Evolutionary conservation across 2,888 invertebrate species (phyloP).

Genomic region (Euplexia lucipara): DNA sequence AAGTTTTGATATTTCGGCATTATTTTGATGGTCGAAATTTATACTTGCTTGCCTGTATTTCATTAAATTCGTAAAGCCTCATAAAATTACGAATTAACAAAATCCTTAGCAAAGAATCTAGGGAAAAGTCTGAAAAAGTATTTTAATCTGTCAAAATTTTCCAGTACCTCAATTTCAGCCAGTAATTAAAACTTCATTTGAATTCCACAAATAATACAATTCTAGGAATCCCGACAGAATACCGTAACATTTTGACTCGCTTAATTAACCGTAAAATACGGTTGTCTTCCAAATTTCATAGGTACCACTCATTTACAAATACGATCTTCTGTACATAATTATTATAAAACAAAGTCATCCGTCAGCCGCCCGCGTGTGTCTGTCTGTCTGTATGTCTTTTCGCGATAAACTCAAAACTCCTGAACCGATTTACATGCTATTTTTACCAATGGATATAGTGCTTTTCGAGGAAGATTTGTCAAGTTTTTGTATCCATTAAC

Average conservation of each 20-base stretch:
- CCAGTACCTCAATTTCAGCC: not conserved
- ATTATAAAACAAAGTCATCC: too few relatives aligned
- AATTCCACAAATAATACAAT: conserved; percentile 41
- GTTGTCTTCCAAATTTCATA: conserved; percentile 25
- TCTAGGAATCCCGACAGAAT: conserved; percentile 27
- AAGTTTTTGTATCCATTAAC: too few relatives aligned
- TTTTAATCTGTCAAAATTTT: not conserved
- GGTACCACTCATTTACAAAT: conserved; percentile 26
- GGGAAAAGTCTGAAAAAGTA: not conserved
- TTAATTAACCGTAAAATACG: conserved; percentile 40
- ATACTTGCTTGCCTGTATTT: not conserved
- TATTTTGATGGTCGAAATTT: not conserved
- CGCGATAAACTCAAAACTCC: too few relatives aligned
- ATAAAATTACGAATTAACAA: not conserved
- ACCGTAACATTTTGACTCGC: conserved; percentile 24
- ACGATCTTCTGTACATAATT: too few relatives aligned
- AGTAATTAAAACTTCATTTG: conserved; percentile 28
- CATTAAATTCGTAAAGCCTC: not conserved
- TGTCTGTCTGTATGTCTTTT: too few relatives aligned
- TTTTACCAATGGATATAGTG: too few relatives aligned
- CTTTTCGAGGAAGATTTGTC: too few relatives aligned
- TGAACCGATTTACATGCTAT: too few relatives aligned
- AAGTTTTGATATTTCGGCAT: not conserved
- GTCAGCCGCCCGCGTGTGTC: too few relatives aligned
- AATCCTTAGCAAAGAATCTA: not conserved